Conservation (phyloP, 2,888 invertebrate genomes). For the Dryomyza anilis region DNA sequence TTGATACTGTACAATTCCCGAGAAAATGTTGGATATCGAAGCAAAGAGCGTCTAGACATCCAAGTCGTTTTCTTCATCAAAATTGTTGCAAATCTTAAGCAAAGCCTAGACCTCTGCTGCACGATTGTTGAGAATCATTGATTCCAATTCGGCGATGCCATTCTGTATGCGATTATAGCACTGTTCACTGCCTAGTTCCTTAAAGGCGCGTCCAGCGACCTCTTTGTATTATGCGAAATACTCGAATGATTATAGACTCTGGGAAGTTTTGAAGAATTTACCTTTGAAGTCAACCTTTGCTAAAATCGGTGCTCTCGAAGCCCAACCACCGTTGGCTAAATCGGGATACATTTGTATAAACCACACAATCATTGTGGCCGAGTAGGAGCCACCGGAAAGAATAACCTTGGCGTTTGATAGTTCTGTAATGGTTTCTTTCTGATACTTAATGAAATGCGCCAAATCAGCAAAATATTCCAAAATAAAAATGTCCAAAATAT, state of each 20-base stretch:
- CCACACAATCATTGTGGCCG: conserved; percentile 72
- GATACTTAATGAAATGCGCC: conserved; percentile 66
- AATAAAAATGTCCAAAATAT: too few species aligned
- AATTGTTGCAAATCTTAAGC: conserved; percentile 53
- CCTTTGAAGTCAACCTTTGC: conserved; percentile 67
- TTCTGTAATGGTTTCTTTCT: conserved; percentile 53
- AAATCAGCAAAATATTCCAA: conserved; percentile 72
- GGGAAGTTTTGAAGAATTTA: conserved; percentile 25
- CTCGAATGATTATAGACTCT: too few species aligned
- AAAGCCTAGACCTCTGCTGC: conserved; percentile 49
- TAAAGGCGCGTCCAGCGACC: conserved; percentile 51
- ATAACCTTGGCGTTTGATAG: conserved; percentile 60
- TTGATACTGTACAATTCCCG: conserved; percentile 53
- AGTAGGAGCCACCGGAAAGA: conserved; percentile 70
- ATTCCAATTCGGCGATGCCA: conserved; percentile 52
- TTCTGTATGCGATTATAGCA: conserved; percentile 56
- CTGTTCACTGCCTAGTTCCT: conserved; percentile 48
- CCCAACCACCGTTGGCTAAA: conserved; percentile 65
- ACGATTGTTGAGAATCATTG: conserved; percentile 45
- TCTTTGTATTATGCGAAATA: conserved; percentile 54
- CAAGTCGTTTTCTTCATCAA: conserved; percentile 50
- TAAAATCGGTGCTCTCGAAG: conserved; percentile 70
- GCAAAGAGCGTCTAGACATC: conserved; percentile 56
- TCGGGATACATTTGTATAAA: conserved; percentile 70
- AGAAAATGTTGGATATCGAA: conserved; percentile 50